These are phyloP conservation scores for Galago senegalensis DNA, from an alignment of 2,797 vertebrate genomes.

Conservation along the genomic window DNA sequence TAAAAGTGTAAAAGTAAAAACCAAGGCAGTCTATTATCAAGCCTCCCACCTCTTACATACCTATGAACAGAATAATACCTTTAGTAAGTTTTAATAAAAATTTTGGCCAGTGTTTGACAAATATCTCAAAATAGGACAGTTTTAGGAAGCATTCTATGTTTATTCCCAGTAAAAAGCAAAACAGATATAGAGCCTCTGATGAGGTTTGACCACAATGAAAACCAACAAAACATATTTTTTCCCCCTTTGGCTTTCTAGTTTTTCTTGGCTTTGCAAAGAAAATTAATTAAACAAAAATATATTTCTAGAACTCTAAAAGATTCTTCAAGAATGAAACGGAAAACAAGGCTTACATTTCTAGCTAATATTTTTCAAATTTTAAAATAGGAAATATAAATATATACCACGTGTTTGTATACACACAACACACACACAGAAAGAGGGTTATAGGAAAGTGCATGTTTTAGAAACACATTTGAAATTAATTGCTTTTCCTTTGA, in stretches of 20 bases:
- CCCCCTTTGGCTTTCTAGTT: conserved; percentile 26
- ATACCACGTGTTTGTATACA: not conserved
- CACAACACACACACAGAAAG: not conserved
- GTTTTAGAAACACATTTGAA: conserved; percentile 23
- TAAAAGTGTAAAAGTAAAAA: conserved; percentile 52
- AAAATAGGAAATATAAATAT: conserved; percentile 32
- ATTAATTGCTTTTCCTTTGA: conserved; percentile 10
- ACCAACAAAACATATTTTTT: conserved; percentile 53
- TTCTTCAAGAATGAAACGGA: conserved; percentile 18
- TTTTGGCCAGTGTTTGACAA: conserved; percentile 1
- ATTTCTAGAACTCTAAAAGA: conserved; percentile 46
- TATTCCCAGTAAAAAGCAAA: conserved; percentile 51
- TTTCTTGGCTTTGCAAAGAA: conserved; percentile 62
- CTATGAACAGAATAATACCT: not conserved
- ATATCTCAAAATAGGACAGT: conserved; percentile 18
- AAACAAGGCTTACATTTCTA: conserved; percentile 1
- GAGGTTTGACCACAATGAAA: not conserved
- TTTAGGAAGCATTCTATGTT: conserved; percentile 54
- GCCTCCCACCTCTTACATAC: not conserved
- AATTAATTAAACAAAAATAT: conserved; percentile 64
- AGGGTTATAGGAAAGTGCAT: not conserved
- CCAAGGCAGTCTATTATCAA: not conserved
- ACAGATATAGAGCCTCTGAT: not conserved
- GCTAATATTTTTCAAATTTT: conserved; percentile 10
- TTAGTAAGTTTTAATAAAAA: conserved; percentile 41